A percentile compares a stretch with the other conserved stretches of the same genome.
phyloP scores from a whole-genome alignment of 2,113 vertebrate genomes.

The Rhinogobius similis region DNA sequence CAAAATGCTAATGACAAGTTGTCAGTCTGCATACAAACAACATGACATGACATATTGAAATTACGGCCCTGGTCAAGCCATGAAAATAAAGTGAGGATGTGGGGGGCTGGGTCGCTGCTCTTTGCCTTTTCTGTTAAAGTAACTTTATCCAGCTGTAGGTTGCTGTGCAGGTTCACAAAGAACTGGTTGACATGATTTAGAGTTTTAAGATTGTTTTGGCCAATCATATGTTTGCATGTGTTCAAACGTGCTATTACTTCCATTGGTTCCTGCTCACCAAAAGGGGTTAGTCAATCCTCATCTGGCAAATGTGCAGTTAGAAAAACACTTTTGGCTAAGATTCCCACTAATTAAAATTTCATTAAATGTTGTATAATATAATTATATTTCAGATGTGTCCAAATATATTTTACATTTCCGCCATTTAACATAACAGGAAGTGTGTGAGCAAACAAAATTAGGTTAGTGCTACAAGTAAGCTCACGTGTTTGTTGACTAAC shows the following conservation, averaged over 20 bases:
- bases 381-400: no score
- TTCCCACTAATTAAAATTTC: not conserved
- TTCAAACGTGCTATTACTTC: not conserved
- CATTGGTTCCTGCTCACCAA: not conserved
- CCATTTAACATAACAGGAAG: not conserved
- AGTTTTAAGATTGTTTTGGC: not conserved
- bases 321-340: not conserved
- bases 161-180: not conserved
- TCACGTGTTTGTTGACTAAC: not conserved
- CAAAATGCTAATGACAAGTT: slow-evolving; percentile 67
- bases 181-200: not conserved
- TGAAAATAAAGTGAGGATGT: slow-evolving; percentile 14
- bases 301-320: not conserved
- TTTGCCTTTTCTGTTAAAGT: not conserved
- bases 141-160: not conserved
- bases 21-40: slow-evolving; percentile 66
- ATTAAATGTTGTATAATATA: not conserved
- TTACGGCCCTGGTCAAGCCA: slow-evolving; percentile 40
- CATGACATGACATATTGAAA: slow-evolving; percentile 64
- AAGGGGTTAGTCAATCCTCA: not conserved
- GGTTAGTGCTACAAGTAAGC: not conserved
- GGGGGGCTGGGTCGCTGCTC: slow-evolving; percentile 11
- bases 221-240: not conserved
- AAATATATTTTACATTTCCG: not conserved
- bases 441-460: not conserved